Percentiles rank a stretch among this genome's conserved stretches.
These are phyloP conservation scores for Lophura nycthemera DNA, from an alignment of 2,113 vertebrate genomes.

Conservation along the genomic window DNA sequence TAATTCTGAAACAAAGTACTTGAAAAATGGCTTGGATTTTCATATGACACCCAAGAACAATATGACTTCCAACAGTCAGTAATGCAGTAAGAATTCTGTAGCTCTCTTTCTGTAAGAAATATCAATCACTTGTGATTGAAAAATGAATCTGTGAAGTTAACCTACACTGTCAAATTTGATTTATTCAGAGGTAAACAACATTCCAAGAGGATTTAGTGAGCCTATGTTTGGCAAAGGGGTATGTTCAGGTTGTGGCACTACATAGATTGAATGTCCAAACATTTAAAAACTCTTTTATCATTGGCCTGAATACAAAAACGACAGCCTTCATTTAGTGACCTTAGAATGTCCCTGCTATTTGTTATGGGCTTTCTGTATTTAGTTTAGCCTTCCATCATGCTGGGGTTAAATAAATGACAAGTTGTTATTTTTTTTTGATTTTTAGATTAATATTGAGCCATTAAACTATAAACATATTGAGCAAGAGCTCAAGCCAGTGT, in stretches of 20 bases:
- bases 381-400: slow-evolving; percentile 78
- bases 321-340: slow-evolving; percentile 81
- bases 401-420: slow-evolving; percentile 79
- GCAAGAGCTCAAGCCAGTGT: slow-evolving; percentile 56
- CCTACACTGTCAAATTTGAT: slow-evolving; percentile 83
- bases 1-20: slow-evolving; percentile 59
- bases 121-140: slow-evolving; percentile 82
- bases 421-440: slow-evolving; percentile 72
- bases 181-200: slow-evolving; percentile 85
- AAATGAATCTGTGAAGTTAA: slow-evolving; percentile 84
- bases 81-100: slow-evolving; percentile 76
- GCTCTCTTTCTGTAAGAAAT: slow-evolving; percentile 79
- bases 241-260: slow-evolving; percentile 79
- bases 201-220: slow-evolving; percentile 84
- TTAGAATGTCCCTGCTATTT: slow-evolving; percentile 80
- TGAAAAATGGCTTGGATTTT: slow-evolving; percentile 78
- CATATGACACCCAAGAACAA: slow-evolving; percentile 74
- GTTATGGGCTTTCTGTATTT: slow-evolving; percentile 76
- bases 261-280: slow-evolving; percentile 83
- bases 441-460: slow-evolving; percentile 77
- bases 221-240: slow-evolving; percentile 81
- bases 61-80: slow-evolving; percentile 71
- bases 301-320: slow-evolving; percentile 78
- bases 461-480: slow-evolving; percentile 77
- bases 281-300: slow-evolving; percentile 82